Evolutionary conservation across 2,113 vertebrate species (phyloP).

Genomic region (Oncorhynchus keta): DNA sequence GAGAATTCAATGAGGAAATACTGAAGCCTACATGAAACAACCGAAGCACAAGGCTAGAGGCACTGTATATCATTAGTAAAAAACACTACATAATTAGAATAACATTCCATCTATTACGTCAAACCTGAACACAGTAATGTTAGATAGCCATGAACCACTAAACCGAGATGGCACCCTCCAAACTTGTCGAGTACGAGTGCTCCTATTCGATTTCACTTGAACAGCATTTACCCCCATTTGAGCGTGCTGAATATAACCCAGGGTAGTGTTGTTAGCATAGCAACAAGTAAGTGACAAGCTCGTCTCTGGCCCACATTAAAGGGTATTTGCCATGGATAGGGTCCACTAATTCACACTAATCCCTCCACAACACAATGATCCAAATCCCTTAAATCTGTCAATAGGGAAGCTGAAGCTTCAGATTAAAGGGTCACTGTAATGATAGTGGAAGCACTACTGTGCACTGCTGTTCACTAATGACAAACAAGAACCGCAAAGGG

Average conservation of each 20-base stretch:
- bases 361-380: constrained; percentile 72
- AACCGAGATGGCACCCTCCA: no score
- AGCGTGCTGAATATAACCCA: background rate
- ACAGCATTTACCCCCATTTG: background rate
- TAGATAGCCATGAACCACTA: no score
- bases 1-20: background rate
- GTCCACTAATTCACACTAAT: constrained; percentile 72
- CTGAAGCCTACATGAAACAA: no score
- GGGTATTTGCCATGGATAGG: constrained; percentile 52
- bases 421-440: constrained; percentile 67
- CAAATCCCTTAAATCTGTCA: constrained; percentile 77
- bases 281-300: constrained; percentile 49
- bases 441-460: constrained; percentile 39
- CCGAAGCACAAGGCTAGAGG: no score
- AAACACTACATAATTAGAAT: background rate
- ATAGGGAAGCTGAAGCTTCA: constrained; percentile 67
- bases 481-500: background rate
- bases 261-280: constrained; percentile 6
- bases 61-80: no score
- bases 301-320: constrained; percentile 58
- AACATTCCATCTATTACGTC: background rate
- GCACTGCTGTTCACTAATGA: constrained; percentile 28
- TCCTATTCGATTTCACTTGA: no score
- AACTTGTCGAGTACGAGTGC: no score
- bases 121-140: background rate